These are phyloP conservation scores for Yponomeuta evonymella DNA, from an alignment of 2,888 invertebrate genomes.

Conservation along the genomic window DNA sequence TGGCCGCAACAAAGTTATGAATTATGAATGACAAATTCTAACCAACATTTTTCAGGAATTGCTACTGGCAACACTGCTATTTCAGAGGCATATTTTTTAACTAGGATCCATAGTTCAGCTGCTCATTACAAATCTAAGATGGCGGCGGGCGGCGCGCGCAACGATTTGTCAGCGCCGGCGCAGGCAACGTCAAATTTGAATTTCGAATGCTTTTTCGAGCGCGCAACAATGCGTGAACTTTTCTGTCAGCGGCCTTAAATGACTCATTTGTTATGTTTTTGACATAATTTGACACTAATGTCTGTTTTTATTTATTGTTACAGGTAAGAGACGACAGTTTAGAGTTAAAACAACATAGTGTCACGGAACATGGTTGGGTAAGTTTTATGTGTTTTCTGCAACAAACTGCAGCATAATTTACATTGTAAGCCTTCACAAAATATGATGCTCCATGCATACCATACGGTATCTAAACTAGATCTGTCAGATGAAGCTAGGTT, in stretches of 20 bases:
- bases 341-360: neutral
- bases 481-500: neutral
- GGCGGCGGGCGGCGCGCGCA: neutral
- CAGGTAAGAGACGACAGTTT: conserved; percentile 21
- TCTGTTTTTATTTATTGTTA: conserved; percentile 24
- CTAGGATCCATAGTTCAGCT: neutral
- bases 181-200: conserved; percentile 20
- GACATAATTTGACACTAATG: conserved; percentile 18
- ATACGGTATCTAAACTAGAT: conserved; percentile 1
- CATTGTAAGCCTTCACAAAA: neutral
- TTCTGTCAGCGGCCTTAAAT: conserved; percentile 1
- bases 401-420: neutral
- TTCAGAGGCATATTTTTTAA: neutral
- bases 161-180: conserved; percentile 17
- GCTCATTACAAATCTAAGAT: conserved; percentile 11
- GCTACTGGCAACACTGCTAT: no score
- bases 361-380: neutral
- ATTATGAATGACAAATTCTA: no score
- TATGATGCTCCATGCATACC: neutral
- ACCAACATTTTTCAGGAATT: no score
- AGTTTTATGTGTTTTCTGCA: neutral
- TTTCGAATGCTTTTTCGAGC: conserved; percentile 13
- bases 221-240: conserved; percentile 10
- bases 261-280: neutral
- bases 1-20: no score